These are phyloP conservation scores for Enteromius thamalakanensis DNA, from an alignment of 2,797 vertebrate species.

Conservation along the genomic window DNA sequence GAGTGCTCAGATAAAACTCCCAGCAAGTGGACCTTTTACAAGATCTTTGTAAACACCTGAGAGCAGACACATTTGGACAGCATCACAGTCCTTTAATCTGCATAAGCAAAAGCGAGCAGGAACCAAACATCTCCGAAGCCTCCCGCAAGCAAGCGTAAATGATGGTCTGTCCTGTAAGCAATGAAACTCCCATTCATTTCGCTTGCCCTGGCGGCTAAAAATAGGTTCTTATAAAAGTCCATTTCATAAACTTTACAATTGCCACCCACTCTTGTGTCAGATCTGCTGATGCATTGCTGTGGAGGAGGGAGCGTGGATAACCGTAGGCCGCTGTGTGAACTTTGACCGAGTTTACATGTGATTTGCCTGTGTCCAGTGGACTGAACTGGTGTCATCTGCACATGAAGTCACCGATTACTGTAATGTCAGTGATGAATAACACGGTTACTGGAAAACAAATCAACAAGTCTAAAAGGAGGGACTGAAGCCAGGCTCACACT, in stretches of 20 bases:
- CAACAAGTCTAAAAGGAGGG: constrained; percentile 20
- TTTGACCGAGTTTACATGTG: constrained; percentile 52
- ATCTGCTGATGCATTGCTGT: constrained; percentile 36
- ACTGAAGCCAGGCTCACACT: constrained; percentile 35
- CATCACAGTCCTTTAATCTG: constrained; percentile 11
- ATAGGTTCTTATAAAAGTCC: constrained; percentile 50
- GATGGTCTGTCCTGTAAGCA: constrained; percentile 31
- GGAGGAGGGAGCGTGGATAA: constrained; percentile 13
- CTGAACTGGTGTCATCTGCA: constrained; percentile 24
- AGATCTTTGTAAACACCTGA: constrained; percentile 14
- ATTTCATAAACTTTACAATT: constrained; percentile 44
- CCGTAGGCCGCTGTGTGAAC: constrained; percentile 36
- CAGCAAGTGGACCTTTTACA: constrained; percentile 2
- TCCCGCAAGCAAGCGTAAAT: constrained; percentile 40
- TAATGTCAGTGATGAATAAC: constrained; percentile 38
- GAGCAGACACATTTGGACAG: constrained; percentile 3
- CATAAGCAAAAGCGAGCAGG: constrained; percentile 15
- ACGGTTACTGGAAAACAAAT: constrained; percentile 44
- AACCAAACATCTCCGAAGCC: constrained; percentile 34
- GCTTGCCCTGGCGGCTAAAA: constrained; percentile 49
- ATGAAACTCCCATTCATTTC: constrained; percentile 32
- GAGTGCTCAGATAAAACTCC: constrained; percentile 21
- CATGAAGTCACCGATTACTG: constrained; percentile 33
- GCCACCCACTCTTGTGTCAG: constrained; percentile 18
- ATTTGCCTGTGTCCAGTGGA: constrained; percentile 43